Conservation (phyloP, 2,888 invertebrate species). For the Ormia ochracea region DNA sequence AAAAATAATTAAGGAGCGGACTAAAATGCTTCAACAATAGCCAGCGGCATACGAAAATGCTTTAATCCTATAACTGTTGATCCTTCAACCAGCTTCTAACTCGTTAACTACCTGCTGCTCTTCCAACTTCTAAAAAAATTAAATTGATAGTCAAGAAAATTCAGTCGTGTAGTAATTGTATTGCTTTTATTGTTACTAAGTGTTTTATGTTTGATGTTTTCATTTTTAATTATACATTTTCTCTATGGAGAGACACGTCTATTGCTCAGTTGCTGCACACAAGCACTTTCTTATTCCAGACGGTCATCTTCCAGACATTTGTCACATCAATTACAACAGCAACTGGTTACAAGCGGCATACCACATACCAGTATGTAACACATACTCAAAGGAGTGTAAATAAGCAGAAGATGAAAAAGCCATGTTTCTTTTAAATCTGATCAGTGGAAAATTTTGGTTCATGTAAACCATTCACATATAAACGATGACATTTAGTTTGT, state of each 20-base stretch:
- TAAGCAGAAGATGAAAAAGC: neutral
- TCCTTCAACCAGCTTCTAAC: too few relatives aligned
- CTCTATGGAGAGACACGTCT: constrained; percentile 19
- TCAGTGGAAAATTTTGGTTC: constrained; percentile 19
- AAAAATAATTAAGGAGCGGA: too few relatives aligned
- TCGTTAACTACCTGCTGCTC: too few relatives aligned
- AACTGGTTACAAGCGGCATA: constrained; percentile 44
- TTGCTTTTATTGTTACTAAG: neutral
- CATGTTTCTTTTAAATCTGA: neutral
- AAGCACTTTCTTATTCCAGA: constrained; percentile 65
- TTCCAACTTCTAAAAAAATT: too few relatives aligned
- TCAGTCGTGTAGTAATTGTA: neutral
- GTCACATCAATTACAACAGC: constrained; percentile 73
- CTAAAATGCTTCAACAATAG: too few relatives aligned
- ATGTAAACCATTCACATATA: constrained; percentile 45
- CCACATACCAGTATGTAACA: neutral
- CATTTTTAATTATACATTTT: neutral
- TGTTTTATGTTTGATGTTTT: neutral
- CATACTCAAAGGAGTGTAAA: neutral
- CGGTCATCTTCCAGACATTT: constrained; percentile 74
- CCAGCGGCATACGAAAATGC: too few relatives aligned
- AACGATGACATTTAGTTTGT: constrained; percentile 56
- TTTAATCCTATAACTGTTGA: too few relatives aligned
- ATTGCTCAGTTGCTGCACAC: constrained; percentile 45
- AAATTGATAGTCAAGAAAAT: too few relatives aligned